Base-by-base conservation (phyloP, 2,113 vertebrate species). In the Heptranchias perlo region DNA sequence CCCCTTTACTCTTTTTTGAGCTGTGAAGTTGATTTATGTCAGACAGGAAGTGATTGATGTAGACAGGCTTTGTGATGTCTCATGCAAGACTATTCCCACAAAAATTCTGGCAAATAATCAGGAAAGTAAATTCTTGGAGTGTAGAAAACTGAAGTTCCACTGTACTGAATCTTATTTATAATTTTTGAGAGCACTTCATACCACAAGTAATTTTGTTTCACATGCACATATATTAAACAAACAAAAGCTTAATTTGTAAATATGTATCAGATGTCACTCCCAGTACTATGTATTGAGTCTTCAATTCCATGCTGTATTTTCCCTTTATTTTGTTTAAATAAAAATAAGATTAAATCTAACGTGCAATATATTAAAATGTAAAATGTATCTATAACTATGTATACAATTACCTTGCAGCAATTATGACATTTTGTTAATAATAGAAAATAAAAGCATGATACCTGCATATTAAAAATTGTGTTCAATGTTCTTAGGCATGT, bases 401-500 rank as follows among this genome's bases (percentile, higher is more conserved):
- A 49, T 95, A 95, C 58, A 93, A 93, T 95, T 52, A 73, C 47
- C 97, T 97, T 97, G 97, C 96, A 96, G 87, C 97, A 96, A 97
- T 96, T 58, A 96, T 96, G 91, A 97, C 96, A 97, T 97, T 97
- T 97, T 97, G 97, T 98, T 98, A 97, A 95, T 97, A 97, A 97
- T 69, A 96, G 97, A 97, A 98, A 97, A 96, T 97, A 96, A 97
- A 97, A 98, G 98, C 98, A 98, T 98, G 98, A 96, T 97, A 97
- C 98, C 97, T 98, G 97, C 97, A 97, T 97, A 98, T 98, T 97
- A 97, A 97, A 67, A 97, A 97, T 98, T 97, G 97, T 98, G 97
- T 97, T 98, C 97, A 97, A 97, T 97, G 97, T 98, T 97, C 97
- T 95, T 98, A 97, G 98, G 98, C 98, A 99, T 98, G 98, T 97